Evolutionary conservation across 2,797 vertebrate genomes (phyloP).

Genomic region (Eptatretus atami): DNA sequence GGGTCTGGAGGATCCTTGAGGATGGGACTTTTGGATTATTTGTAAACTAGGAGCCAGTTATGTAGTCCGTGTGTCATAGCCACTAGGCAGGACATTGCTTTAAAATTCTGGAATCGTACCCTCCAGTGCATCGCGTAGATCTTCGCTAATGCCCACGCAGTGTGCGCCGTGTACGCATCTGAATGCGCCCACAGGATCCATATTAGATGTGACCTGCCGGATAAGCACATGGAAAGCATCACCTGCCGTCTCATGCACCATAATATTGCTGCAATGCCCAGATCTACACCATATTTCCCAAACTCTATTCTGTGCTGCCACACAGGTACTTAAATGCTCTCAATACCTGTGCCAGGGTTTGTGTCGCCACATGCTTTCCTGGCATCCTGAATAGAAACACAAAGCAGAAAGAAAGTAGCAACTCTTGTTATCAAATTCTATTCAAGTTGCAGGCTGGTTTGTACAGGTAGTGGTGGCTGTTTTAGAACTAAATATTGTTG

Average conservation of each 20-base stretch:
- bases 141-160: slow-evolving; percentile 55
- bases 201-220: slow-evolving; percentile 40
- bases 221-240: not conserved
- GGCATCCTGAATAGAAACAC: slow-evolving; percentile 22
- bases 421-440: not conserved
- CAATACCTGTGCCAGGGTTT: slow-evolving; percentile 48
- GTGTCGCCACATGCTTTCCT: slow-evolving; percentile 69
- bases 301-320: too few relatives aligned
- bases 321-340: not conserved
- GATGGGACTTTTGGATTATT: too few relatives aligned
- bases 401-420: too few relatives aligned
- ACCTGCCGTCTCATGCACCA: not conserved
- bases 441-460: not conserved
- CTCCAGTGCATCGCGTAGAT: slow-evolving; percentile 94
- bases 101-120: slow-evolving; percentile 30
- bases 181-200: slow-evolving; percentile 57
- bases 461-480: not conserved
- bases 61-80: not conserved
- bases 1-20: too few relatives aligned
- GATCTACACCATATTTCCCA: too few relatives aligned
- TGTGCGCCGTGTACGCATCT: slow-evolving; percentile 57
- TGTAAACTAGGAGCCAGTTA: too few relatives aligned
- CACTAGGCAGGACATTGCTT: not conserved
- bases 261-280: too few relatives aligned
- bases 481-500: not conserved